Evolutionary conservation across 2,113 vertebrate species (phyloP).

Genomic region (Synodontis membranacea): DNA sequence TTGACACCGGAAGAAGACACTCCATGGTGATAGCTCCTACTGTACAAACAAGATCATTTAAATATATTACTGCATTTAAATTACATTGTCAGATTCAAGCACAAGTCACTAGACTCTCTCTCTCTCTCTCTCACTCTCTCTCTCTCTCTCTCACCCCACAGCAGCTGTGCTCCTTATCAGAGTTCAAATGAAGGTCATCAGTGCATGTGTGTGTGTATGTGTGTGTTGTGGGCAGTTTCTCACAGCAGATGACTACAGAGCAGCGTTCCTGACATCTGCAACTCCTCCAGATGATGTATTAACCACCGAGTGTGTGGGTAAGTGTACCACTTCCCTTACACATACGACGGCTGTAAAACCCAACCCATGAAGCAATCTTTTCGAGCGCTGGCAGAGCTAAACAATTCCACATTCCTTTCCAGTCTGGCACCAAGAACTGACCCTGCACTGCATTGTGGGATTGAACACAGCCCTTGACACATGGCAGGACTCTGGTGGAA

Average conservation of each 20-base stretch:
- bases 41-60: neutral
- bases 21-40: neutral
- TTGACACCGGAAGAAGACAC: neutral
- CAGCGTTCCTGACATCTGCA: conserved; percentile 7
- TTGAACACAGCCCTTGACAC: conserved; percentile 19
- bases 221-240: conserved; percentile 19
- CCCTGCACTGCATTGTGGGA: conserved; percentile 21
- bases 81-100: neutral
- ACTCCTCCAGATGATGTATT: conserved; percentile 30
- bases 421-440: neutral
- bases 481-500: conserved; percentile 24
- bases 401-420: neutral
- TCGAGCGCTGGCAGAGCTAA: neutral
- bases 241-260: conserved; percentile 18
- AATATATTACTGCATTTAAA: neutral
- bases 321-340: neutral
- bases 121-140: neutral
- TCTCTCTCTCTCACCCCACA: conserved; percentile 18
- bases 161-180: conserved; percentile 43
- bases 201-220: neutral
- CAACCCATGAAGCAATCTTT: conserved; percentile 5
- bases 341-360: neutral
- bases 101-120: neutral
- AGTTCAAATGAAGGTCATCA: conserved; percentile 36
- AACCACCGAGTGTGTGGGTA: neutral